Evolutionary conservation across 2,888 invertebrate genomes (phyloP), one percentile per base, ranked within the genome.

Genomic region (Pherbina coryleti): DNA sequence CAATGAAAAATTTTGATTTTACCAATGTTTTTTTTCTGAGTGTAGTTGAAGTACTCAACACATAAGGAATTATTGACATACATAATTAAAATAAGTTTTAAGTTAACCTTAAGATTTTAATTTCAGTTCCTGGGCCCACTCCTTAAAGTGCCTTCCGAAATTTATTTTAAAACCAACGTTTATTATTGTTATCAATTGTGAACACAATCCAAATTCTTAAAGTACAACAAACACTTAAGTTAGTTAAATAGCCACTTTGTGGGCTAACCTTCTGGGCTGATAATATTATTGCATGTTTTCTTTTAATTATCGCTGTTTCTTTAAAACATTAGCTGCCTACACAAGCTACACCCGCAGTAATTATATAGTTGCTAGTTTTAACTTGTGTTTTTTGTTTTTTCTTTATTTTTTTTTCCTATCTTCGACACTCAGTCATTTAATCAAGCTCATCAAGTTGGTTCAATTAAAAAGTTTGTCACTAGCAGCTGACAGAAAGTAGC

Each of bases 391-490:
- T 8, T 37, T 3, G 5, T 37, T 11, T 14, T 66, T 34, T 5
- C 37, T 49, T 25, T 44, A 25, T 19, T 22, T 25, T 67, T 44
- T 67, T 67, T 44, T 67, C 3, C 49, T n/a, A 19, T 72, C 60
- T 72, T 11, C 22, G 31, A 60, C 37, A 34, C 72, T n/a, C 8
- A 25, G 37, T 37, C 72, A 72, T 72, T 72, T 72, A 72, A 72
- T 72, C 72, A 57, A 60, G 34, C 72, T 72, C 72, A 72, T 72
- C 72, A 72, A 72, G 44, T 44, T 60, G 72, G n/a, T 72, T 72
- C 72, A 72, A 72, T 72, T 72, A 72, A 72, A 72, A 72, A 55
- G 72, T 72, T 72, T 72, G 72, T 55, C 72, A 72, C 57, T 37
- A 60, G 31, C 72, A 72, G 60, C 72, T 37, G 72, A 28, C 57